These are phyloP conservation scores for Acanthococcus lagerstroemiae DNA, from an alignment of 2,888 invertebrate genomes.

Conservation along the genomic window DNA sequence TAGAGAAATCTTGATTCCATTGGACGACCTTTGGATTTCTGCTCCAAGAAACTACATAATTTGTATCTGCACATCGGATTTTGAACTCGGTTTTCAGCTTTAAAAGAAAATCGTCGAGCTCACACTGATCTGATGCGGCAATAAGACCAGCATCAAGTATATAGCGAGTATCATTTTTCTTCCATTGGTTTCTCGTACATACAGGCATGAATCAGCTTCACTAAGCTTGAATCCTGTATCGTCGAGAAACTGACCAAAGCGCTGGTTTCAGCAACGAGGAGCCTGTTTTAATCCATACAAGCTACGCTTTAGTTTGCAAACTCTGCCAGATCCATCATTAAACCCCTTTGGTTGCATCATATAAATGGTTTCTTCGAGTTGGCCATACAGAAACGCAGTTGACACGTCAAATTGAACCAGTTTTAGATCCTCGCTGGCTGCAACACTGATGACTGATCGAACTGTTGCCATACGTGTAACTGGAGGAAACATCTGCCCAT, in stretches of 20 bases:
- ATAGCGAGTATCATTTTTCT: slow-evolving; percentile 36
- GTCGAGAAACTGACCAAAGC: slow-evolving; percentile 37
- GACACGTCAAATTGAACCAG: slow-evolving; percentile 38
- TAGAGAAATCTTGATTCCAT: too few relatives aligned
- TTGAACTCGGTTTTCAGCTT: slow-evolving; percentile 32
- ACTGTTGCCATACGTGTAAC: slow-evolving; percentile 37
- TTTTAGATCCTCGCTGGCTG: slow-evolving; percentile 34
- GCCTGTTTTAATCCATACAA: slow-evolving; percentile 41
- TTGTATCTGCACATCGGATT: slow-evolving; percentile 31
- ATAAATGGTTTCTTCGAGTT: slow-evolving; percentile 39
- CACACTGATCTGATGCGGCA: slow-evolving; percentile 25
- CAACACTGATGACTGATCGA: neutral
- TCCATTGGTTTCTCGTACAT: slow-evolving; percentile 32
- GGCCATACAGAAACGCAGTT: slow-evolving; percentile 39
- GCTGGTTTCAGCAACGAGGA: slow-evolving; percentile 40
- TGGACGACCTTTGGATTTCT: too few relatives aligned
- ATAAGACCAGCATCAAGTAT: slow-evolving; percentile 36
- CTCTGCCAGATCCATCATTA: slow-evolving; percentile 37
- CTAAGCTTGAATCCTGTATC: slow-evolving; percentile 37
- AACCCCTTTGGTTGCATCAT: slow-evolving; percentile 40
- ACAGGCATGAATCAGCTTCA: slow-evolving; percentile 39
- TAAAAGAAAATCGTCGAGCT: slow-evolving; percentile 33
- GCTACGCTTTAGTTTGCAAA: slow-evolving; percentile 39
- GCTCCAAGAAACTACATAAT: slow-evolving; percentile 36
- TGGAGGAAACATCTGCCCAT: slow-evolving; percentile 39